Base-by-base conservation (phyloP, 1,140 invertebrate species). In the Berghia stephanieae region DNA sequence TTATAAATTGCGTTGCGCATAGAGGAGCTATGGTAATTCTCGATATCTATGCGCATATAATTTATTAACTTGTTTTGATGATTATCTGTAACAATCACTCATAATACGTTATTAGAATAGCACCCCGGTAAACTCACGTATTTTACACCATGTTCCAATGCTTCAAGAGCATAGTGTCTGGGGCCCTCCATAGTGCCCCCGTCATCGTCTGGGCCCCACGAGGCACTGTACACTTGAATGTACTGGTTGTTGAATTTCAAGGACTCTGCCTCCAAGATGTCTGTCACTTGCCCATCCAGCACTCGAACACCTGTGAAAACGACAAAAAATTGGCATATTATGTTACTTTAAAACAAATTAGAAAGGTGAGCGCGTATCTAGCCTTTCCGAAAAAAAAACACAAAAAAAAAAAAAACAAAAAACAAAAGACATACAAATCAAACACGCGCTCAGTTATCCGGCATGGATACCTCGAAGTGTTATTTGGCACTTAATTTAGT, bases 161-260 rank as follows among this genome's bases (percentile, higher is more conserved):
- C 95, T 84, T 93, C 92, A n/a, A 84, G 82, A 0, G 95, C 94
- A 0, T 97, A 90, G 74, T 91, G 90, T 60, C 95, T 94, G 0
- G 96, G 96, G 6, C 94, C 95, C 86, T 97, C 96, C 0, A 98
- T 93, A 16, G 94, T 96, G 86, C 91, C 91, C 0, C 96, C 96
- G 88, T 97, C 93, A 87, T 98, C 96, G 34, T 83, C 85, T n/a
- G 89, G 89, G 4, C 98, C 98, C 98, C 98, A 99, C 5, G 95
- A 97, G 0, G 98, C 97, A 85, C 95, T 97, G 90, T 99, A 99
- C 82, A 99, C 98, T 87, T 99, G 96, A 67, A 99, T 96, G 88
- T 99, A 96, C 85, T 99, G 94, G 34, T 95, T 94, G 89, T 98
- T 98, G 66, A 98, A 92, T 68, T 95, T 96, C 3, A 99, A 90